Percentiles rank a stretch among this genome's conserved stretches.
Evolutionary conservation across 2,888 invertebrate species (phyloP).

Genomic region (Noctua fimbriata): DNA sequence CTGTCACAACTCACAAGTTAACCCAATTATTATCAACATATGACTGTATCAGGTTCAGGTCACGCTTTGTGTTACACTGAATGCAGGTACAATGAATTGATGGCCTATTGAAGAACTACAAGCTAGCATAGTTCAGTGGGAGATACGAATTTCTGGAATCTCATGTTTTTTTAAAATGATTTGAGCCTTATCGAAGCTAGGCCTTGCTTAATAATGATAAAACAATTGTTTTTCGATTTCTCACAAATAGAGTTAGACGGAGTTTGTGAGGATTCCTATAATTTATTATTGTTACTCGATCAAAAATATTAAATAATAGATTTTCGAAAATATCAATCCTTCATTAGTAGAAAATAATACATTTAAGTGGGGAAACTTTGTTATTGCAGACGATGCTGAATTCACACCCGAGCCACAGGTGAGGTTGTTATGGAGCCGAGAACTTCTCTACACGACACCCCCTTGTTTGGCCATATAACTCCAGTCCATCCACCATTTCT

Average conservation of each 20-base stretch:
- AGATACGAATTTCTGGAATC: background rate
- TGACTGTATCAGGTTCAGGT: conserved; percentile 40
- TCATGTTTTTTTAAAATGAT: background rate
- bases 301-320: too few relatives aligned
- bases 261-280: background rate
- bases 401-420: too few relatives aligned
- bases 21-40: conserved; percentile 54
- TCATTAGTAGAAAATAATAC: too few relatives aligned
- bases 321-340: too few relatives aligned
- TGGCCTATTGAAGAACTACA: conserved; percentile 8
- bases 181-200: background rate
- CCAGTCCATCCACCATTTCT: background rate
- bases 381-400: too few relatives aligned
- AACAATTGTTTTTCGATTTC: background rate
- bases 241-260: background rate
- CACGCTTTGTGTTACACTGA: conserved; percentile 32
- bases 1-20: conserved; percentile 54
- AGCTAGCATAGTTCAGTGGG: background rate
- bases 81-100: conserved; percentile 37
- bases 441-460: background rate
- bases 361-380: too few relatives aligned
- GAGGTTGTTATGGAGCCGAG: too few relatives aligned
- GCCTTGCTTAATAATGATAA: background rate
- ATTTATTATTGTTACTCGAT: background rate
- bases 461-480: background rate